Evolutionary conservation across 2,888 invertebrate genomes (phyloP).

Genomic region (Bedellia somnulentella): DNA sequence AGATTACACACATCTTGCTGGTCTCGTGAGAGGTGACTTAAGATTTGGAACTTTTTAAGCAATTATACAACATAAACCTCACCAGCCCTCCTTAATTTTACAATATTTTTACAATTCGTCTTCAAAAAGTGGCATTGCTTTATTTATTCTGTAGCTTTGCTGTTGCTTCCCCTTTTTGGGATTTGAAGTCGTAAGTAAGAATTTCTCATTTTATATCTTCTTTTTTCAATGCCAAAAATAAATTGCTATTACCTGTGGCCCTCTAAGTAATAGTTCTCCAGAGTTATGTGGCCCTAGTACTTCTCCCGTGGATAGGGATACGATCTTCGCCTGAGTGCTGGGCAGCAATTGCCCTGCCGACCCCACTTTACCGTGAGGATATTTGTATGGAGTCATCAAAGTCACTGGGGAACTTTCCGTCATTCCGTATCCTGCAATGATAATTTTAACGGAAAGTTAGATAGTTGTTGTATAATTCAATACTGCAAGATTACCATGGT

Average conservation of each 20-base stretch:
- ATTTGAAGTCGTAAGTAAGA: no score
- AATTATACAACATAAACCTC: no score
- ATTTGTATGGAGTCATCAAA: constrained; percentile 59
- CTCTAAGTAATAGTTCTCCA: constrained; percentile 73
- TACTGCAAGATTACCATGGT: neutral
- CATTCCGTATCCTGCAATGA: constrained; percentile 65
- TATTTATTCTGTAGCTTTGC: no score
- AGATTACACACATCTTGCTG: no score
- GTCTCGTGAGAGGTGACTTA: no score
- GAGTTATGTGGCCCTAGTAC: constrained; percentile 61
- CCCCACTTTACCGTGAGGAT: constrained; percentile 63
- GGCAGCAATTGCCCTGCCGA: constrained; percentile 70
- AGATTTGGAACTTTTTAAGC: no score
- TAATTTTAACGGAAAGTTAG: constrained; percentile 1
- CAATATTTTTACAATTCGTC: no score
- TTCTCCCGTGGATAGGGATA: constrained; percentile 59
- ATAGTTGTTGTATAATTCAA: neutral
- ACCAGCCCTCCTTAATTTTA: no score
- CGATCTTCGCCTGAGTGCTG: constrained; percentile 67
- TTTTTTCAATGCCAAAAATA: no score
- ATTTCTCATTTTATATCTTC: no score
- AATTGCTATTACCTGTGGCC: constrained; percentile 72
- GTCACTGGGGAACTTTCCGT: constrained; percentile 70
- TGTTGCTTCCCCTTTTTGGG: no score
- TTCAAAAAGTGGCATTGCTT: no score